Evolutionary conservation across 30 jellyfish, hydroid and myxozoan genomes (phyloP), one percentile per base, ranked within the genome.

Genomic region (Cassiopea andromeda): DNA sequence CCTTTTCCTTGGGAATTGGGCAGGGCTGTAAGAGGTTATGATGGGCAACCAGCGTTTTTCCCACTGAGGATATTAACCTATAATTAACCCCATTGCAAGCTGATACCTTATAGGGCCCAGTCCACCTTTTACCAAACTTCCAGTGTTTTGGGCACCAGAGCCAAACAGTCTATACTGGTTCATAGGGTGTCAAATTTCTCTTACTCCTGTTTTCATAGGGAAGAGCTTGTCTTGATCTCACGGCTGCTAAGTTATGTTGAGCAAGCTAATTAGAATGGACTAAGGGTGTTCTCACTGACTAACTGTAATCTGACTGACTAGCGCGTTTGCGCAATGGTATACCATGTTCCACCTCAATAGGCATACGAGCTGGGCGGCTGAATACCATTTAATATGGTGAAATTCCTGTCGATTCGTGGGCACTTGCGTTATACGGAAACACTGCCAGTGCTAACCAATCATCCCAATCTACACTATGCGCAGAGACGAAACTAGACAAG

Each of bases 371-470:
- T 7, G 46, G 77, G 44, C 92, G 81, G 46, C 90, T 92, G 70
- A 84, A 84, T n/a, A 84, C 50, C 77, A 71, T 84, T 49, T 69
- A 81, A 54, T 84, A 84, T 17, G 92, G 92, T 15, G 87, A 54
- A 15, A 64, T 13, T 16, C 68, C 80, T 27, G 91, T 78, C 57
- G 95, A 78, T 67, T 69, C 95, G 49, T 88, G 76, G 58, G 14
- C 60, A 17, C 87, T 70, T 46, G 90, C 77, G 60, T 77, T 78
- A 69, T 78, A 78, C 15, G 96, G 93, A 61, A 67, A 78, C 15
- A 80, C 86, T 49, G 87, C 87, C 45, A 0, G 73, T 4, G 73
- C 89, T 9, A 84, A 19, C 77, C 48, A 10, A 4, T 78, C 74
- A 38, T 78, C 87, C 87, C 78, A 78, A 78, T 78, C 87, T 7